These are phyloP conservation scores for Ophioderma brevispina DNA, from an alignment of 35 echinoderm and acorn worm genomes.

Conservation along the genomic window DNA sequence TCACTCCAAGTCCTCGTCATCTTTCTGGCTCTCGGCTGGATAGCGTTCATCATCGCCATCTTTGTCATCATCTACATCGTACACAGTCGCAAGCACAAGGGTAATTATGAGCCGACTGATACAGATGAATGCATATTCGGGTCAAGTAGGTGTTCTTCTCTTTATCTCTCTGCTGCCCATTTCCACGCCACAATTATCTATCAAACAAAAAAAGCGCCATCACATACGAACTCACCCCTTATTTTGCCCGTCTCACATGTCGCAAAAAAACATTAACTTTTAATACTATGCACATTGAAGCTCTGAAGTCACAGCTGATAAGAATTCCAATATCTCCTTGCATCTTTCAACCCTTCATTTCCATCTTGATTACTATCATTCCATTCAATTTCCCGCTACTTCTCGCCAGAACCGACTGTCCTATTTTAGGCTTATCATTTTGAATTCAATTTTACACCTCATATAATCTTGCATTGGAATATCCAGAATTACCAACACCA, in stretches of 20 bases:
- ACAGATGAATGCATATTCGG: slow-evolving; percentile 61
- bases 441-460: too few relatives aligned
- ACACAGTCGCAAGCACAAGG: slow-evolving; percentile 53
- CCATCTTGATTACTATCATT: too few relatives aligned
- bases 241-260: not conserved
- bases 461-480: too few relatives aligned
- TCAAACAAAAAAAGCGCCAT: not conserved
- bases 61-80: slow-evolving; percentile 56
- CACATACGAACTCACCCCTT: not conserved
- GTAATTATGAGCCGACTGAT: slow-evolving; percentile 74
- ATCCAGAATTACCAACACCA: too few relatives aligned
- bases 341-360: too few relatives aligned
- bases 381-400: too few relatives aligned
- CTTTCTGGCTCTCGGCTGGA: slow-evolving; percentile 52
- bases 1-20: slow-evolving; percentile 35
- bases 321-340: too few relatives aligned
- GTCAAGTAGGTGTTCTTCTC: slow-evolving; percentile 70
- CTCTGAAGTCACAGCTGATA: too few relatives aligned
- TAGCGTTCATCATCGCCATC: slow-evolving; percentile 40
- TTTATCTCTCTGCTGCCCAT: slow-evolving; percentile 20
- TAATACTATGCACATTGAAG: too few relatives aligned
- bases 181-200: not conserved
- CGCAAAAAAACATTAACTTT: too few relatives aligned
- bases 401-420: too few relatives aligned
- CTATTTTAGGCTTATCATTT: too few relatives aligned